A percentile compares a stretch with the other conserved stretches of the same genome.
These are phyloP conservation scores for Athene noctua DNA, from an alignment of 2,113 vertebrate species.

Conservation along the genomic window DNA sequence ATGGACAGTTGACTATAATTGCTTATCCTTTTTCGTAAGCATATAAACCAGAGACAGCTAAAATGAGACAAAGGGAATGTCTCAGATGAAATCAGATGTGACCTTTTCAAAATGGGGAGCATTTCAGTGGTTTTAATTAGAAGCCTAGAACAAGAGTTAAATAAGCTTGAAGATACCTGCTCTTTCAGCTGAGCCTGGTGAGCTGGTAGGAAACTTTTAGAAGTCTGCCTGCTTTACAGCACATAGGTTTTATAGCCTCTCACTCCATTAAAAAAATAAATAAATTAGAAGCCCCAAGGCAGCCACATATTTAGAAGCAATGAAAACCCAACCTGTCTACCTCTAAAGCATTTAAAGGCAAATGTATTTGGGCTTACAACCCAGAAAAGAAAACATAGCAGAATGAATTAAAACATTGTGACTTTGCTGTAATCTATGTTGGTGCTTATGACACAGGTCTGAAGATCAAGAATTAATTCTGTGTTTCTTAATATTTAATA, in stretches of 20 bases:
- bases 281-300: conserved; percentile 72
- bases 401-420: conserved; percentile 68
- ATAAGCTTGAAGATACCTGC: conserved; percentile 6
- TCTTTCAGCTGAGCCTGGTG: neutral
- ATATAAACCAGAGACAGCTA: conserved; percentile 6
- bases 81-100: conserved; percentile 65
- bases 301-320: conserved; percentile 63
- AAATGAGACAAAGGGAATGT: conserved; percentile 40
- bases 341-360: conserved; percentile 57
- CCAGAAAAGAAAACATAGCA: conserved; percentile 20
- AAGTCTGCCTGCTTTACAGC: conserved; percentile 48
- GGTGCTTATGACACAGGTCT: neutral
- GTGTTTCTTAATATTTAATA: conserved; percentile 46
- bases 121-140: conserved; percentile 70
- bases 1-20: neutral
- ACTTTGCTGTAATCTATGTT: conserved; percentile 44
- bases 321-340: conserved; percentile 69
- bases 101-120: conserved; percentile 53
- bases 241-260: conserved; percentile 66
- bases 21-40: neutral
- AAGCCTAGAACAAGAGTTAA: conserved; percentile 16
- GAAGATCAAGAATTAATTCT: conserved; percentile 35
- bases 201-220: conserved; percentile 1
- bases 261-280: conserved; percentile 75
- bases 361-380: conserved; percentile 28